Base-by-base conservation (phyloP, 64 coral and sea anemone species). In the Pocillopora verrucosa region DNA sequence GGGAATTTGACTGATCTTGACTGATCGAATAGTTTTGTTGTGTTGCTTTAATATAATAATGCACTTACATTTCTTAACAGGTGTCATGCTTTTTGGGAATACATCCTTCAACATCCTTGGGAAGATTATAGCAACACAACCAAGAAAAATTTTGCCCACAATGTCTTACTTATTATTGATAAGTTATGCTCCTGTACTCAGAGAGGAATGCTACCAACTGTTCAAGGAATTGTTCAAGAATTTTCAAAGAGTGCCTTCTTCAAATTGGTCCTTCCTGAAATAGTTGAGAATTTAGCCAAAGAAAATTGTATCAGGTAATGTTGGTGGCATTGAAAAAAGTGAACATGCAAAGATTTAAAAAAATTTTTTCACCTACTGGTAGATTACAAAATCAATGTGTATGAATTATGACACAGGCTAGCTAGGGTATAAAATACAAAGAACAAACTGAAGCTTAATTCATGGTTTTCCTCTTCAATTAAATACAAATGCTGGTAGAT, bases 71-170 rank as follows among this genome's bases (percentile, higher is more conserved):
- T 62, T n/a, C 16, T 60, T 59, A 58, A n/a, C 19, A 91, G 89
- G 61, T 91, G n/a, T 63, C 30, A 35, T 20, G 80, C 89, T 76
- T 72, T 51, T 67, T 91, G 89, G 89, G 59, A 76, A n/a, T 91
- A 91, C 19, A 76, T 76, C 25, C 82, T 91, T 36, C 36, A 91
- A 14, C 30, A 64, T 75, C 56, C 80, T 36, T 63, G 62, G 67
- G 10, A 84, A 64, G 11, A 37, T 19, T 5, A 22, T 16, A 26
- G 62, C 11, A 16, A 10, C 34, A 2, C 75, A 9, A 75, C 76
- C 65, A 68, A 22, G 2, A 63, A n/a, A n/a, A n/a, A n/a, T n/a
- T n/a, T n/a, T 6, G 6, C 20, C 9, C 12, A 41, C 11, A 60
- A 75, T 41, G 25, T 91, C 26, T 91, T 91, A 61, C 19, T 76